A percentile compares a stretch with the other conserved stretches of the same genome.
Conservation (phyloP, 2,797 vertebrate species). For the Hippocampus kuda region DNA sequence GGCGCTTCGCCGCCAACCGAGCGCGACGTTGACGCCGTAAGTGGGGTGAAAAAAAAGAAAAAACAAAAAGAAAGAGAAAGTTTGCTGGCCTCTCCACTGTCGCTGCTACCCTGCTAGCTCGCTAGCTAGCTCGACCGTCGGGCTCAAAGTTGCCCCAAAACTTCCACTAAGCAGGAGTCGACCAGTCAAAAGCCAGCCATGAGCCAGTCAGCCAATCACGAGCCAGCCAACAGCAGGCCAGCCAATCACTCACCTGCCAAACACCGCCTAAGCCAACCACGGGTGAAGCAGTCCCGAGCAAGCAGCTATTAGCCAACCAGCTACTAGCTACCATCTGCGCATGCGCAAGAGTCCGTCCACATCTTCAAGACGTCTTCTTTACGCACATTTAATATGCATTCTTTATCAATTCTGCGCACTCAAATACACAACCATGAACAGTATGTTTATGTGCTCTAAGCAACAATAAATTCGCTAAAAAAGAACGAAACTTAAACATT, state of each 20-base stretch:
- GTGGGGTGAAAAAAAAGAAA: slow-evolving; percentile 26
- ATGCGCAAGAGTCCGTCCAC: too few relatives aligned
- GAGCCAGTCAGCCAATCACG: not conserved
- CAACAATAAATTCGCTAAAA: not conserved
- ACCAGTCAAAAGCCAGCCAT: not conserved
- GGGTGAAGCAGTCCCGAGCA: not conserved
- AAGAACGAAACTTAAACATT: too few relatives aligned
- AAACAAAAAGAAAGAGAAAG: slow-evolving; percentile 20
- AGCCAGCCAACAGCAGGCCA: not conserved
- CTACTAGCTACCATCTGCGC: not conserved
- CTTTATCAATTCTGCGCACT: too few relatives aligned
- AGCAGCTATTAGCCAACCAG: not conserved
- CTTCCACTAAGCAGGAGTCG: slow-evolving; percentile 32
- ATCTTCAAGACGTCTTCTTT: not conserved
- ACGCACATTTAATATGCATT: not conserved
- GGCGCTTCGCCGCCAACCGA: slow-evolving; percentile 4
- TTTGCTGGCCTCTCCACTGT: slow-evolving; percentile 30
- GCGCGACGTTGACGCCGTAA: slow-evolving; percentile 5
- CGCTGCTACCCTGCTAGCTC: slow-evolving; percentile 21
- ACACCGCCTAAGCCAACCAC: not conserved
- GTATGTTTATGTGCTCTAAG: not conserved
- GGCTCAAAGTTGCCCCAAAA: slow-evolving; percentile 49
- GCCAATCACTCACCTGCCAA: not conserved
- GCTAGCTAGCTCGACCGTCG: slow-evolving; percentile 16
- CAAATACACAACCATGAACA: too few relatives aligned